Evolutionary conservation across 2,888 invertebrate genomes (phyloP).

Genomic region (Orgyia antiqua): DNA sequence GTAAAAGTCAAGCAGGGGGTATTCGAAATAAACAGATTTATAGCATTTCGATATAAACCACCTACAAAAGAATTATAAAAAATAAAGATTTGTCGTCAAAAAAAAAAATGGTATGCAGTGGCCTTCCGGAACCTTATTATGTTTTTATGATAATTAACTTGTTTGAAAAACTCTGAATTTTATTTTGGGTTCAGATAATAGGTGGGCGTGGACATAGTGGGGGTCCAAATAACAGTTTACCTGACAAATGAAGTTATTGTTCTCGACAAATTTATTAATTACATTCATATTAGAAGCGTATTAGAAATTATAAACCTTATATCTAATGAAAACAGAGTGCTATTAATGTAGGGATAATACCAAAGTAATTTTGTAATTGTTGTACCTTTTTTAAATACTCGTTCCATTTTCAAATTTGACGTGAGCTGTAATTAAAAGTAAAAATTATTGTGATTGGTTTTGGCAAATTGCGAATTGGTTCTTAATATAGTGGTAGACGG

Average conservation of each 20-base stretch:
- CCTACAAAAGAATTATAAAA: slow-evolving; percentile 5
- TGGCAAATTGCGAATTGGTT: slow-evolving; percentile 72
- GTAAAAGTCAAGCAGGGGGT: neutral
- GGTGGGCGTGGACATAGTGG: slow-evolving; percentile 39
- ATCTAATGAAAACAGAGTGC: neutral
- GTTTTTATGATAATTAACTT: slow-evolving; percentile 46
- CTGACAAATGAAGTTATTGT: slow-evolving; percentile 64
- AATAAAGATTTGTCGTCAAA: slow-evolving; percentile 21
- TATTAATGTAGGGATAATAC: neutral
- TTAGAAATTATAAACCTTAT: slow-evolving; percentile 6
- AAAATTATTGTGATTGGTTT: slow-evolving; percentile 74
- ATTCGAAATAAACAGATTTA: slow-evolving; percentile 1
- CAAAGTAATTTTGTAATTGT: slow-evolving; percentile 9
- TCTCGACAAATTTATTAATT: slow-evolving; percentile 9
- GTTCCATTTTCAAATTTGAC: slow-evolving; percentile 34
- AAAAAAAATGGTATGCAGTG: slow-evolving; percentile 12
- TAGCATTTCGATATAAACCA: slow-evolving; percentile 6
- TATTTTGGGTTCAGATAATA: slow-evolving; percentile 33
- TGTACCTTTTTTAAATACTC: slow-evolving; percentile 19
- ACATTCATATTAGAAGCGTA: neutral
- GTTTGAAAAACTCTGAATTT: slow-evolving; percentile 27
- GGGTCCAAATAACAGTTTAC: slow-evolving; percentile 42
- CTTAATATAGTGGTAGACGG: slow-evolving; percentile 30
- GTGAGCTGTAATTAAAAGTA: slow-evolving; percentile 62
- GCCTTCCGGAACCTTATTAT: slow-evolving; percentile 26